Evolutionary conservation across 2,888 invertebrate genomes (phyloP), one percentile per base, ranked within the genome.

Genomic region (Lysandra coridon): DNA sequence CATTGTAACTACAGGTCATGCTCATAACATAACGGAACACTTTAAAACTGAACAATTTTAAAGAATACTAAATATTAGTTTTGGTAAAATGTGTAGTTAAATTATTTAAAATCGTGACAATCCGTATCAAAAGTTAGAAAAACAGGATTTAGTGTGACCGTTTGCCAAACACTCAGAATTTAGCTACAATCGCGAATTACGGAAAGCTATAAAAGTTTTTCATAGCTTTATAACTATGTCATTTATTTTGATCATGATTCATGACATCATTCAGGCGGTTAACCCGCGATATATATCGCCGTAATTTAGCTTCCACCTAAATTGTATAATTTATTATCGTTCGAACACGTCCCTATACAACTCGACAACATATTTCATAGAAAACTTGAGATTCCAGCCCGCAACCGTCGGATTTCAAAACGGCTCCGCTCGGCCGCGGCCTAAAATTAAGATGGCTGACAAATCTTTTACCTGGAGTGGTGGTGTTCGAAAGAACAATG

Each of bases 401-500:
- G 12, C 30, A 69, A 37, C 69, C 33, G 69, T 2, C 69, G 4
- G 69, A 37, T 69, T 69, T 69, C 33, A 75, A 75, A 74, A 74
- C 44, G 17, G 74, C 12, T 1, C 37, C 73, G 62, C 6, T 69
- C 30, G 33, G 69, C 69, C 14, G 69, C 69, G 69, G 69, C 33
- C 33, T 69, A 69, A 64, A 64, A 33, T 69, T 33, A 69, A 69
- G 33, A 69, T 69, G 69, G 69, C 69, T 69, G 69, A 33, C 69
- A 69, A 69, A 69, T 69, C 64, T 79, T 78, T 69, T 69, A 82
- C 74, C 82, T 81, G 81, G 81, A 80, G 79, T 80, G 53, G 81
- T 80, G 80, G 79, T 80, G 80, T 80, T 79, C 80, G 80, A 82
- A 83, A 85, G 85, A 69, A 69, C 69, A 37, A 83, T 85, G 85